Evolutionary conservation across 2,113 vertebrate species (phyloP).

Genomic region (Onychostoma macrolepis): DNA sequence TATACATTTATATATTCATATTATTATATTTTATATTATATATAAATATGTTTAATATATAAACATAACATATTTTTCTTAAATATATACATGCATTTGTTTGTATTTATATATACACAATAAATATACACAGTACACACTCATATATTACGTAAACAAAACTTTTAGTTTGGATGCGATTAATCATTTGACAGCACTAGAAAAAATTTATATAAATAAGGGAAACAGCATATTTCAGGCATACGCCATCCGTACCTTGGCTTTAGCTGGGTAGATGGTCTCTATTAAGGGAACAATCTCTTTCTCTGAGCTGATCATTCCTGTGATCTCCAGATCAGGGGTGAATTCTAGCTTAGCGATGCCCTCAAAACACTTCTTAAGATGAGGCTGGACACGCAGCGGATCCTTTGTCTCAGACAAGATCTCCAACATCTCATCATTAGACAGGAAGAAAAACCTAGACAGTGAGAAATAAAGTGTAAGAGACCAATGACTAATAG

Average conservation of each 20-base stretch:
- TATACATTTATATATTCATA: too few species aligned
- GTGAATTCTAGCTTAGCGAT: conserved; percentile 89
- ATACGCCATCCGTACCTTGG: conserved; percentile 77
- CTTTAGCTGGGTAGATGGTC: conserved; percentile 80
- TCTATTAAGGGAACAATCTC: conserved; percentile 82
- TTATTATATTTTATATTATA: too few species aligned
- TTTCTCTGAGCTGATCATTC: conserved; percentile 93
- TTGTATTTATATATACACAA: too few species aligned
- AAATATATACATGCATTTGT: too few species aligned
- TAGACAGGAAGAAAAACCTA: conserved; percentile 94
- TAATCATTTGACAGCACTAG: too few species aligned
- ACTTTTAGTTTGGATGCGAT: too few species aligned
- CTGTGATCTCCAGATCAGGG: conserved; percentile 77
- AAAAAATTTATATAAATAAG: background rate
- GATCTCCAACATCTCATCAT: conserved; percentile 92
- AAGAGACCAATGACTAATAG: background rate
- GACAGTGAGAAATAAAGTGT: background rate
- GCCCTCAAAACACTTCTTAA: conserved; percentile 96
- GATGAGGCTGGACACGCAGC: conserved; percentile 87
- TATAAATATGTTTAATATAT: too few species aligned
- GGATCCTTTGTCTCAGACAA: conserved; percentile 94
- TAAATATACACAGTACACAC: too few species aligned
- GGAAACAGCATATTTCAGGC: background rate
- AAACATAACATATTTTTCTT: too few species aligned
- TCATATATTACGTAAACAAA: too few species aligned